Conservation (phyloP, 64 coral and sea anemone genomes). For the Pocillopora damicornis region DNA sequence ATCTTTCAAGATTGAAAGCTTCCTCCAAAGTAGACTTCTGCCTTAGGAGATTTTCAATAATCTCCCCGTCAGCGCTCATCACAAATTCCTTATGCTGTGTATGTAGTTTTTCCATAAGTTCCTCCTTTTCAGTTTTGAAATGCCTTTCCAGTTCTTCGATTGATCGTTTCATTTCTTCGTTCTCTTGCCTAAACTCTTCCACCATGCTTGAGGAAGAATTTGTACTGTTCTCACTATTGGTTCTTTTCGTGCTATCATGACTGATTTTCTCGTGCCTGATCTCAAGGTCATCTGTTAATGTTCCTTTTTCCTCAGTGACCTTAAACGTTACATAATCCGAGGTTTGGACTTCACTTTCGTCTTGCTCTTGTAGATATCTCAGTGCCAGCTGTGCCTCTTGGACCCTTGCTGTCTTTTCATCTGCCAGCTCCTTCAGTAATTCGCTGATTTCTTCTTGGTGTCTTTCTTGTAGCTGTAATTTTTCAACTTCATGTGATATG, state of each 20-base stretch:
- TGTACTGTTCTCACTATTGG: background rate
- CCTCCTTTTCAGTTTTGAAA: conserved; percentile 55
- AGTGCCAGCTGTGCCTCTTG: conserved; percentile 15
- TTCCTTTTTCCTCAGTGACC: background rate
- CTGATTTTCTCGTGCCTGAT: background rate
- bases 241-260: background rate
- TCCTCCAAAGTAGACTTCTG: conserved; percentile 79
- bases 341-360: background rate
- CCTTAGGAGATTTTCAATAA: conserved; percentile 69
- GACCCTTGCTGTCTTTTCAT: conserved; percentile 37
- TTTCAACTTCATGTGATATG: conserved; percentile 53
- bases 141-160: conserved; percentile 47
- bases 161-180: conserved; percentile 41
- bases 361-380: background rate
- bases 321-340: background rate
- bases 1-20: conserved; percentile 73
- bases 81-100: conserved; percentile 86
- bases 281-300: background rate
- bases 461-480: conserved; percentile 34
- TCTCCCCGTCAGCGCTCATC: conserved; percentile 66
- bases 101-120: conserved; percentile 52
- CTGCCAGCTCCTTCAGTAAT: conserved; percentile 45
- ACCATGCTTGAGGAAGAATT: background rate
- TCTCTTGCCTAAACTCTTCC: conserved; percentile 40
- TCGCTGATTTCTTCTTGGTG: conserved; percentile 45